Evolutionary conservation across 1,140 invertebrate species (phyloP), one percentile per base, ranked within the genome.

Genomic region (Neelides sp.): DNA sequence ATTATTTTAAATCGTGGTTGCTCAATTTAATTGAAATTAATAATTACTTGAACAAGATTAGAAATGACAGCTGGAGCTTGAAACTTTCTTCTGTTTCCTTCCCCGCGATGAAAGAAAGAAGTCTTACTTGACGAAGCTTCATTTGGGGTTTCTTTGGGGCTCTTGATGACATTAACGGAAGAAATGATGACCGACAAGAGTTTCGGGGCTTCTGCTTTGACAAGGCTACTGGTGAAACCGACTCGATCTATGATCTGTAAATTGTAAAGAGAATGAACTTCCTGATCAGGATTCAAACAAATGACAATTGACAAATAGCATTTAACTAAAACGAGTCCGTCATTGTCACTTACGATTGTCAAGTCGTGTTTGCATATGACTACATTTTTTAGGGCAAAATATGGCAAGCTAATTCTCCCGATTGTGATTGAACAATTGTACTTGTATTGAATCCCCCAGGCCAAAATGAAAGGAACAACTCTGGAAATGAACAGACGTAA

Each of bases 131-230:
- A 19, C 7, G 2, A 13, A 27, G 4, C 13, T 10, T 28, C 1
- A 43, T 64, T 68, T 37, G 65, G 62, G 59, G 68, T 67, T 50
- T 66, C 64, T 59, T 73, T 71, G 53, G 83, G 75, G 71, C 85
- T 79, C 65, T 87, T 85, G 54, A 86, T 86, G 45, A 94, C 79
- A 48, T 85, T 73, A 4, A 91, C 80, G 65, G 88, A 84, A 45
- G 78, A 76, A 56, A 90, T 77, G 22, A 88, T 78, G 24, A 94
- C 76, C 7, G 83, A 85, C 17, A 94, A 65, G 7, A 91, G 68
- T 69, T 92, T 94, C 19, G 83, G 87, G 22, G 86, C 81, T 56
- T 89, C 85, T 8, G 84, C 86, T 65, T 87, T 92, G 47, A 92
- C 77, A 64, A 90, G 81, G 69, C 86, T 90, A 65, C 87, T 92